These are phyloP conservation scores for Idaea dimidiata DNA, from an alignment of 2,888 invertebrate species.

Conservation along the genomic window DNA sequence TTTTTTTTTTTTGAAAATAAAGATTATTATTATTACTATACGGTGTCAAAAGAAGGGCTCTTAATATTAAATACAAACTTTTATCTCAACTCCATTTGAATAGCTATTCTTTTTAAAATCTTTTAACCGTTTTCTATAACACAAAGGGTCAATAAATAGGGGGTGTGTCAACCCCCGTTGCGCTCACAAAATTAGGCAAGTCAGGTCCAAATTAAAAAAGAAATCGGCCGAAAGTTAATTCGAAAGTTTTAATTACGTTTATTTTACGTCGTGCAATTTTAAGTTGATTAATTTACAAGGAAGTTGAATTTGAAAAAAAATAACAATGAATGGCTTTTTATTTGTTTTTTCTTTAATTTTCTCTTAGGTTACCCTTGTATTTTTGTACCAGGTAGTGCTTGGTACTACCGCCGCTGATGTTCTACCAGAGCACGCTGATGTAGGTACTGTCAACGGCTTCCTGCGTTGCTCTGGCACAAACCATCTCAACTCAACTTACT, in stretches of 20 bases:
- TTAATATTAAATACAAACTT: neutral
- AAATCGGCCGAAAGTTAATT: conserved; percentile 75
- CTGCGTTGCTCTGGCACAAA: no score
- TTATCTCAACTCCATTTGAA: conserved; percentile 16
- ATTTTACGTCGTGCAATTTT: conserved; percentile 71
- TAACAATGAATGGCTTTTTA: neutral
- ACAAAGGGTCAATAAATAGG: conserved; percentile 62
- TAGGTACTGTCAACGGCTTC: no score
- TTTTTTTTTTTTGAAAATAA: no score
- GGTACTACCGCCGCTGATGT: neutral
- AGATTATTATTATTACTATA: no score
- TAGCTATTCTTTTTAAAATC: conserved; percentile 30
- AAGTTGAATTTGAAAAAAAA: conserved; percentile 15
- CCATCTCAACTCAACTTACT: no score
- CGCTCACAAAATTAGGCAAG: conserved; percentile 69
- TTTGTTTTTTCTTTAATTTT: neutral
- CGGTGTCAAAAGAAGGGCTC: neutral
- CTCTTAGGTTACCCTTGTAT: neutral
- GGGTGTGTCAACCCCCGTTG: conserved; percentile 76
- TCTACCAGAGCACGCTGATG: no score
- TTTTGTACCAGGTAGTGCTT: neutral
- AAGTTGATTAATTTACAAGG: conserved; percentile 63
- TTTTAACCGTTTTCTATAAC: conserved; percentile 49
- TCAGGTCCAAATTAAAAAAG: conserved; percentile 76
- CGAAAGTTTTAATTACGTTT: conserved; percentile 79